Conservation (phyloP, 2,113 vertebrate genomes). For the Bubo scandiacus region DNA sequence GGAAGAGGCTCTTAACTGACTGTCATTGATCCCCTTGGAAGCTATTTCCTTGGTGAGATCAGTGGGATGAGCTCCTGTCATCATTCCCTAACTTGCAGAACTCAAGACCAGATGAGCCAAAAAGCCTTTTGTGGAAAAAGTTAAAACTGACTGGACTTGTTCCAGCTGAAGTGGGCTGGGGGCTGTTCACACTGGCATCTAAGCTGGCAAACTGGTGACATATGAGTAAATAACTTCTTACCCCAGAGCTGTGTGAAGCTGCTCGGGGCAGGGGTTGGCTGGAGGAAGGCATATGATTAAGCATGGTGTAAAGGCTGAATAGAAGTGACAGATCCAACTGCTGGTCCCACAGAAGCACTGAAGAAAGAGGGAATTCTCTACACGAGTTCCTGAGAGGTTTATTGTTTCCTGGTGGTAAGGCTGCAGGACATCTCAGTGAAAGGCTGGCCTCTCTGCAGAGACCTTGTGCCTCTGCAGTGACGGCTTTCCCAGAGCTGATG, state of each 20-base stretch:
- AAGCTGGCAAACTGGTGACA: neutral
- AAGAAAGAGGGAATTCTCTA: slow-evolving; percentile 55
- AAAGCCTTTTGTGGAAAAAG: neutral
- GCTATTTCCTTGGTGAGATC: neutral
- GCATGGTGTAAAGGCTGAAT: neutral
- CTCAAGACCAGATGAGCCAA: neutral
- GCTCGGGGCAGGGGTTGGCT: accelerated
- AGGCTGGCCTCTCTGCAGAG: slow-evolving; percentile 24
- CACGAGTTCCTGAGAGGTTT: neutral
- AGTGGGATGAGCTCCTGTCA: neutral
- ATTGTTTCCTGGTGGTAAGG: slow-evolving; percentile 16
- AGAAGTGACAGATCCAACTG: neutral
- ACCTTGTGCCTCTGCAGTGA: slow-evolving; percentile 31
- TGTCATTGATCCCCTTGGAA: neutral
- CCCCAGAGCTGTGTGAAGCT: neutral
- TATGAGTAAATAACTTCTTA: neutral
- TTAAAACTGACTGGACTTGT: neutral
- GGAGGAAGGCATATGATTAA: slow-evolving; percentile 34
- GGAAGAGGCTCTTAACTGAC: neutral
- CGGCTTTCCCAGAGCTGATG: slow-evolving; percentile 6
- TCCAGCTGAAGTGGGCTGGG: neutral
- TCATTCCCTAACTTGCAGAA: neutral
- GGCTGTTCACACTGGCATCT: neutral
- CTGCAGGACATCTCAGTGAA: slow-evolving; percentile 47
- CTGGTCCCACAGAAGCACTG: neutral